Evolutionary conservation across 2,888 invertebrate genomes (phyloP).

Genomic region (Venusia cambrica): DNA sequence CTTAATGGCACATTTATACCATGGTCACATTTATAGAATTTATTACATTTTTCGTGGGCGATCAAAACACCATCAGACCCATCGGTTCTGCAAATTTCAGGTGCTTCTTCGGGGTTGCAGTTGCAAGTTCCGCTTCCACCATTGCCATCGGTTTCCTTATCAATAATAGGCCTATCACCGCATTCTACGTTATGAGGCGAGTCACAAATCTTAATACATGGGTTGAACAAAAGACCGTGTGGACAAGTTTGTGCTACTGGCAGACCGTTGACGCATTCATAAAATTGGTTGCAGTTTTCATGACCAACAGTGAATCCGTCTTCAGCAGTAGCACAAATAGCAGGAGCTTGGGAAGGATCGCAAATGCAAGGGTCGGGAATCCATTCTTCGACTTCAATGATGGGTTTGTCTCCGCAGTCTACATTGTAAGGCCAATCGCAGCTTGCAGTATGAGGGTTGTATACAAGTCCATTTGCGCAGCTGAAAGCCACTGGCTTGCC

Average conservation of each 20-base stretch:
- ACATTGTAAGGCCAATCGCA: conserved; percentile 44
- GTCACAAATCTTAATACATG: conserved; percentile 34
- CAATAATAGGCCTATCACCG: conserved; percentile 30
- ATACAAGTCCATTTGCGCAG: conserved; percentile 35
- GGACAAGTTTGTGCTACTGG: conserved; percentile 35
- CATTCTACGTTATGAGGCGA: conserved; percentile 42
- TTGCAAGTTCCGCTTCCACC: conserved; percentile 11
- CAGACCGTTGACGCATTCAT: conserved; percentile 36
- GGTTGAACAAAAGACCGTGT: conserved; percentile 33
- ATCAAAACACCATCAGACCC: too few species aligned
- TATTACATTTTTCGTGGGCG: too few species aligned
- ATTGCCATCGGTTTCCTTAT: conserved; percentile 16
- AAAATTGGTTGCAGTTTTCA: conserved; percentile 41
- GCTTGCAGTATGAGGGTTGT: conserved; percentile 29
- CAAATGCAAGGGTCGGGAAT: too few species aligned
- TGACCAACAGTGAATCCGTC: too few species aligned
- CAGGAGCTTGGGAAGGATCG: too few species aligned
- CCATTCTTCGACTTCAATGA: conserved; percentile 18
- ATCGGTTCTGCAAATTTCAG: too few species aligned
- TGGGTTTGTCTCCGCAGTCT: conserved; percentile 36
- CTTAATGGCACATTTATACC: too few species aligned
- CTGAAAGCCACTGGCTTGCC: conserved; percentile 32
- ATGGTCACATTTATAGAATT: too few species aligned
- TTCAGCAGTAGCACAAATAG: too few species aligned
- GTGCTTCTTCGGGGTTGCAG: conserved; percentile 6